Conservation (phyloP, 2,113 vertebrate genomes). For the Silurus asotus region DNA sequence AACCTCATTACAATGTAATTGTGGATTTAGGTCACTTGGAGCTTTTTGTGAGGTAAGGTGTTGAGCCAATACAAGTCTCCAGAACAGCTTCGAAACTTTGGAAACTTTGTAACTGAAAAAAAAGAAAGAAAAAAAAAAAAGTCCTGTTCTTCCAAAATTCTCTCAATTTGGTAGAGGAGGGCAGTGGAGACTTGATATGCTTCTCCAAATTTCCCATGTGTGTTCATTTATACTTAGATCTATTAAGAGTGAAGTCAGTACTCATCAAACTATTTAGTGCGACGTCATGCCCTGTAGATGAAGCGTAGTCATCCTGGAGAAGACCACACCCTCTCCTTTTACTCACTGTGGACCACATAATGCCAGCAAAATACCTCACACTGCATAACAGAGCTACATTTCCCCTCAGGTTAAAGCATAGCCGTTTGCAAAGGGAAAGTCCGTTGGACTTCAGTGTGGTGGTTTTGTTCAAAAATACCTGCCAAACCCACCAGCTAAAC, state of each 20-base stretch:
- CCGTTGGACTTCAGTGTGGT: background rate
- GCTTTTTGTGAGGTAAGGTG: background rate
- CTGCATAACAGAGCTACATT: background rate
- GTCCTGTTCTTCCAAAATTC: background rate
- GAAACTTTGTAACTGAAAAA: background rate
- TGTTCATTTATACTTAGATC: background rate
- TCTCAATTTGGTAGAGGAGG: background rate
- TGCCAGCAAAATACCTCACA: background rate
- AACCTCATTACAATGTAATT: background rate
- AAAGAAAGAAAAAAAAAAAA: background rate
- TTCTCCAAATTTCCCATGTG: background rate
- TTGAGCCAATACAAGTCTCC: background rate
- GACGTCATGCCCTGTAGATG: background rate
- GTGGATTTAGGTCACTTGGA: background rate
- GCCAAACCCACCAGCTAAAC: conserved; percentile 21
- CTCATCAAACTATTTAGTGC: background rate
- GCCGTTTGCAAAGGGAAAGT: conserved; percentile 20
- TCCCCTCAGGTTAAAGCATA: background rate
- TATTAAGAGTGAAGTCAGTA: background rate
- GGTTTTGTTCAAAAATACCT: background rate
- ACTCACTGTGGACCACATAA: background rate
- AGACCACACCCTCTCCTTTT: background rate
- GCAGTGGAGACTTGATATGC: background rate
- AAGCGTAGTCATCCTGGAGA: background rate
- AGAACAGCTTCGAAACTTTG: background rate